Evolutionary conservation across 2,113 vertebrate genomes (phyloP), one percentile per base, ranked within the genome.

Genomic region (Canis aureus): DNA sequence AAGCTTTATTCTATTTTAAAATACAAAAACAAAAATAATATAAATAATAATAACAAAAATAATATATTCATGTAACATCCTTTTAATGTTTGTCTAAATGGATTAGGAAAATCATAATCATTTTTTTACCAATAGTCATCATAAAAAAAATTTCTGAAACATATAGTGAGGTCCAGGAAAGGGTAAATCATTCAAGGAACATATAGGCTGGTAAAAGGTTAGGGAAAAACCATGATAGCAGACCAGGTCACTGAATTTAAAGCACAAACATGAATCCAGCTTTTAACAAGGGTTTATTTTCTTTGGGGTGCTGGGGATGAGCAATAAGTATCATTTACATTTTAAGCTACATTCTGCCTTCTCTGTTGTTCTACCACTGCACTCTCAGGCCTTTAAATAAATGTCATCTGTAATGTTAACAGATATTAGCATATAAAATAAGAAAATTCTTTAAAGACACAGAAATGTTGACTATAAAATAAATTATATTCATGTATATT

Each of bases 391-490:
- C 66, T 76, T 93, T 85, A 86, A 79, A 62, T 73, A 95, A 92
- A 83, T 62, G 53, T 89, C 79, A 79, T 7, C 51, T 87, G 5
- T 11, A 95, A 51, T 55, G 60, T 64, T 81, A 93, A 91, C 53
- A 94, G 32, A 87, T 20, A 35, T 2, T 91, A 74, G 67, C 91
- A 94, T 43, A 82, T 35, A 86, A 89, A 92, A 89, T 67, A 11
- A 89, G 49, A 93, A 85, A 93, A 88, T 69, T 86, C 81, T 74
- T 81, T 81, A 74, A 97, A 87, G 66, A 93, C 66, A 90, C 10
- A 53, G 23, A 95, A 93, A 12, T 74, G 35, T 7, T 95, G 16
- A 74, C 57, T 60, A 89, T 66, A 89, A 82, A 64, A 86, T 73
- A 82, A 84, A 62, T 62, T 69, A 90, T 93, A 84, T 60, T 43